Evolutionary conservation across 1,140 invertebrate genomes (phyloP).

Genomic region (Zaprionus davidi): DNA sequence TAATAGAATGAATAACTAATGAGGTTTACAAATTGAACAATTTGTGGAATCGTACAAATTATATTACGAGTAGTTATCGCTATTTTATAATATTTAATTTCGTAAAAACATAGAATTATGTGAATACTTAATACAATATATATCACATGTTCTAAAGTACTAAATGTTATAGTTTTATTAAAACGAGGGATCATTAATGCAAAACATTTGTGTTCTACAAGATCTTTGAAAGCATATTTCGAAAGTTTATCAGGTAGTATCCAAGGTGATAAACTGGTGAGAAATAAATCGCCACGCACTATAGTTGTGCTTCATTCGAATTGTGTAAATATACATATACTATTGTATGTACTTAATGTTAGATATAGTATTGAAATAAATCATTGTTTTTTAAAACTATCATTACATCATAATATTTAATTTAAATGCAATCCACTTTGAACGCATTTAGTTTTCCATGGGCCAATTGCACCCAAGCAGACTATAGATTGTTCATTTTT

Average conservation of each 20-base stretch:
- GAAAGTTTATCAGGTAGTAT: not conserved
- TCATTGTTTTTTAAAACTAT: not conserved
- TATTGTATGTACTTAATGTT: not conserved
- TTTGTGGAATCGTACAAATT: not conserved
- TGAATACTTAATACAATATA: conserved; percentile 43
- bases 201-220: not conserved
- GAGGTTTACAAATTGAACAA: not conserved
- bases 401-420: not conserved
- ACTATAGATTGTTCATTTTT: conserved; percentile 21
- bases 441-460: conserved; percentile 14
- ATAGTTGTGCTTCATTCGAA: not conserved
- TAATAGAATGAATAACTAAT: too few relatives aligned
- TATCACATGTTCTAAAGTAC: conserved; percentile 53
- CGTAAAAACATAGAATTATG: conserved; percentile 1
- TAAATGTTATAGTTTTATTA: not conserved
- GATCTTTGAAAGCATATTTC: not conserved
- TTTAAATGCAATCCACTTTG: conserved; percentile 22
- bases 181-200: not conserved
- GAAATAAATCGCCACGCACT: not conserved
- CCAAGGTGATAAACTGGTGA: not conserved
- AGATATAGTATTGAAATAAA: not conserved
- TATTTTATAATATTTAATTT: not conserved
- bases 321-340: not conserved
- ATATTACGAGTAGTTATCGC: not conserved
- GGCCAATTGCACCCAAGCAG: conserved; percentile 17